A percentile compares a stretch with the other conserved stretches of the same genome.
phyloP scores from a whole-genome alignment of 2,113 vertebrate species.

The Brachionichthys hirsutus region DNA sequence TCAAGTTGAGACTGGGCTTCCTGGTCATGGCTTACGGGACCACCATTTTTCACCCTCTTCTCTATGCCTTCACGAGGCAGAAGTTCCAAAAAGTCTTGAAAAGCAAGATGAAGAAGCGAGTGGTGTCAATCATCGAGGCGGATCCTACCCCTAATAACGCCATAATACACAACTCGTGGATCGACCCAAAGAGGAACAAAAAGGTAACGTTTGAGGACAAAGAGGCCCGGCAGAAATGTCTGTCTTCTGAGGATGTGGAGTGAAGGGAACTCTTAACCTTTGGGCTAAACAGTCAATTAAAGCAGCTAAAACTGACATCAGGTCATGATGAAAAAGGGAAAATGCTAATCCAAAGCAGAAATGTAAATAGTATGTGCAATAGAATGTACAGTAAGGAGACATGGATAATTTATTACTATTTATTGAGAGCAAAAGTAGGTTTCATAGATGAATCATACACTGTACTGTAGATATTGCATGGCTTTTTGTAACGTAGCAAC shows the following conservation, averaged over 20 bases:
- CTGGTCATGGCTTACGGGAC: conserved; percentile 99
- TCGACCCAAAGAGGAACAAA: conserved; percentile 96
- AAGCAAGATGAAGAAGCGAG: conserved; percentile 99
- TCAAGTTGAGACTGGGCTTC: conserved; percentile 94
- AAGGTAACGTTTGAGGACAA: conserved; percentile 91
- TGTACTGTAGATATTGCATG: conserved; percentile 78
- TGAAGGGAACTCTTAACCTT: conserved; percentile 43
- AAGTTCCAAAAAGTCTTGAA: conserved; percentile 99
- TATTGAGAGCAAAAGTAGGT: conserved; percentile 77
- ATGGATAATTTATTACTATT: conserved; percentile 79
- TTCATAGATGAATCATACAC: conserved; percentile 70
- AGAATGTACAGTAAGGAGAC: conserved; percentile 64
- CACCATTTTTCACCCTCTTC: conserved; percentile 95
- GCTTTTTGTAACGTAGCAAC: conserved; percentile 70
- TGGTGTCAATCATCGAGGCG: conserved; percentile 97
- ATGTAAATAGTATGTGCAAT: conserved; percentile 66
- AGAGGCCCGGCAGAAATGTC: conserved; percentile 88
- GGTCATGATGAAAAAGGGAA: conserved; percentile 68
- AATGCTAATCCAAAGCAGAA: conserved; percentile 71
- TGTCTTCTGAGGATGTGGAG: conserved; percentile 84
- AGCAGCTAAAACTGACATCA: conserved; percentile 62
- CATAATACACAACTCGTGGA: conserved; percentile 98
- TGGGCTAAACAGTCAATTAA: conserved; percentile 24
- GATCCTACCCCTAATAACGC: conserved; percentile 94
- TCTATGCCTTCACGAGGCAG: conserved; percentile 97